phyloP scores from a whole-genome alignment of 2,797 vertebrate genomes.

The Paedocypris micromegethes region DNA sequence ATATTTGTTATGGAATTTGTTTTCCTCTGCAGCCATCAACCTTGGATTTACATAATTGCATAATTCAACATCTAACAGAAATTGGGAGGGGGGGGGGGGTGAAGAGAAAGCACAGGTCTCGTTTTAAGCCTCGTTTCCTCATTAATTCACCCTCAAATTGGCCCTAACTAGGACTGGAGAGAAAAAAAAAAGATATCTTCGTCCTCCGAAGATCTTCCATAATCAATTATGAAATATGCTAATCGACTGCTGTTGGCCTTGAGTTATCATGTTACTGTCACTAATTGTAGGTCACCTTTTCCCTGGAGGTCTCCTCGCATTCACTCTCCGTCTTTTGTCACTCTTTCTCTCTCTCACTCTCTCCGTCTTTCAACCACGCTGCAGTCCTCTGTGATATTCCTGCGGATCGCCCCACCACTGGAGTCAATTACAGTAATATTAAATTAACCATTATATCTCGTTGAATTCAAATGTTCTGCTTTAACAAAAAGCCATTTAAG shows the following conservation, averaged over 20 bases:
- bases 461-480: slow-evolving; percentile 32
- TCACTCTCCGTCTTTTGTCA: slow-evolving; percentile 27
- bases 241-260: slow-evolving; percentile 44
- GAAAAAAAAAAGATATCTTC: slow-evolving; percentile 15
- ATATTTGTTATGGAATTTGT: slow-evolving; percentile 26
- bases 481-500: slow-evolving; percentile 34
- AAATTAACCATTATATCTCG: slow-evolving; percentile 37
- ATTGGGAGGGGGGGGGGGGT: neutral
- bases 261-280: slow-evolving; percentile 47
- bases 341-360: slow-evolving; percentile 27
- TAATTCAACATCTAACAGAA: slow-evolving; percentile 31
- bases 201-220: slow-evolving; percentile 43
- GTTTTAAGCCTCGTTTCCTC: slow-evolving; percentile 39
- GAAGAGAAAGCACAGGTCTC: slow-evolving; percentile 29
- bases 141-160: slow-evolving; percentile 46
- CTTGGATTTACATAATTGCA: slow-evolving; percentile 40
- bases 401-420: slow-evolving; percentile 16
- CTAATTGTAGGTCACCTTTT: slow-evolving; percentile 50
- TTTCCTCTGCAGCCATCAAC: slow-evolving; percentile 28
- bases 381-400: slow-evolving; percentile 32
- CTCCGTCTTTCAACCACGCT: slow-evolving; percentile 24
- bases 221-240: slow-evolving; percentile 54
- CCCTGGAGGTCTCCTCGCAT: slow-evolving; percentile 41
- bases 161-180: slow-evolving; percentile 39
- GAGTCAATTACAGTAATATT: slow-evolving; percentile 40